A percentile compares a stretch with the other conserved stretches of the same genome.
Conservation (phyloP, 2,888 invertebrate genomes). For the Ctena decussata region DNA sequence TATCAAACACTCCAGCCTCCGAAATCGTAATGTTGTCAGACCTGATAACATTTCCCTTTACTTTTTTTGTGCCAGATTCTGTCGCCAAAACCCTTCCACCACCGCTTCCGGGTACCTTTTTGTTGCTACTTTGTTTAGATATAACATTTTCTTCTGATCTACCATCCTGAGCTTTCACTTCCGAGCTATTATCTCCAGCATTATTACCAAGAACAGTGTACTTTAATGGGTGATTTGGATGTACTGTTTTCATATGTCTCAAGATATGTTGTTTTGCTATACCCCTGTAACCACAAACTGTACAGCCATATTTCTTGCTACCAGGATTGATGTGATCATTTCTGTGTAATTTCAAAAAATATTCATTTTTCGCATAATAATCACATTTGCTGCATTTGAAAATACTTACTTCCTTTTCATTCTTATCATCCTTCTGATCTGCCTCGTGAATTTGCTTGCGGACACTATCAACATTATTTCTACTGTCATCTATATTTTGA, state of each 20-base stretch:
- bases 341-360: constrained; percentile 44
- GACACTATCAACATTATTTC: neutral
- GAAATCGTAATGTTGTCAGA: constrained; percentile 16
- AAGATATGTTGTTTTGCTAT: constrained; percentile 38
- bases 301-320: constrained; percentile 50
- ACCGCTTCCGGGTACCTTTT: neutral
- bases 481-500: neutral
- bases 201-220: neutral
- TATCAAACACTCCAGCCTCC: constrained; percentile 18
- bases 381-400: constrained; percentile 68
- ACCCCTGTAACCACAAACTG: constrained; percentile 59
- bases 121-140: neutral
- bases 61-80: neutral
- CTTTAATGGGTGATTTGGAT: neutral
- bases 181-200: neutral
- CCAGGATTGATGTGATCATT: constrained; percentile 43
- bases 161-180: neutral
- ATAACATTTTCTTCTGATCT: neutral
- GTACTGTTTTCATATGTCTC: constrained; percentile 45
- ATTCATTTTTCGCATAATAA: constrained; percentile 56
- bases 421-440: neutral
- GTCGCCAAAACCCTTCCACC: neutral
- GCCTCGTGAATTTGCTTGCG: constrained; percentile 35
- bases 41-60: neutral
- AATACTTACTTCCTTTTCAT: neutral